Base-by-base conservation (phyloP, 2,888 invertebrate species). In the Blastobasis adustella region DNA sequence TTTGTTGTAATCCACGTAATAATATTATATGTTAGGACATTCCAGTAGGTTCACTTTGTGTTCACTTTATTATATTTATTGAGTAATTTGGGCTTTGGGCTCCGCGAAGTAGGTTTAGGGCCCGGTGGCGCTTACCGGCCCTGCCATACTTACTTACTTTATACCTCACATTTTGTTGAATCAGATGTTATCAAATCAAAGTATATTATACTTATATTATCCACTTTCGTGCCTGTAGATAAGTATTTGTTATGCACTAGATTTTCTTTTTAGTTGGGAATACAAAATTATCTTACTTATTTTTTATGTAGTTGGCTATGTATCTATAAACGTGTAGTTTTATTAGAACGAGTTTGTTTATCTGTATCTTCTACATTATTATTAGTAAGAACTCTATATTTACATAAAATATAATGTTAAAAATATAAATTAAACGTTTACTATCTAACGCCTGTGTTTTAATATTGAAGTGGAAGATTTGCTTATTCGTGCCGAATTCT, bases 341-440 rank as follows among this genome's bases (percentile, higher is more conserved):
- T 78, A 78, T 73, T 79, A 82, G 76, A 79, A 75, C 74, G 79
- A 79, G 85, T 82, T 82, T 79, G 82, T 81, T 82, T 80, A 82
- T 80, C 80, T 80, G 79, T 76, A 80, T 79, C 71, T 23, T 23
- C 71, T 79, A 76, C 73, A 79, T 79, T 7, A 82, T 76, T 73
- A 79, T 74, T n/a, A 78, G 67, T 86, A 86, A 82, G 81, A 87
- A 85, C 82, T 82, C 80, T 86, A 84, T 88, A 89, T 88, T 88
- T 88, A 89, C 87, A 89, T 72, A 87, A 87, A 89, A 89, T 87
- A 88, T 86, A 87, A 88, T 88, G 88, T 89, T 89, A 88, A 74
- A 81, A 80, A 83, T 83, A 87, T 81, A 86, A 88, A 88, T 78
- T 83, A 87, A 88, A 86, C 82, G 81, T 86, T 86, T 85, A 84